phyloP scores from a whole-genome alignment of 2,113 vertebrate genomes.

The Aleadryas rufinucha region DNA sequence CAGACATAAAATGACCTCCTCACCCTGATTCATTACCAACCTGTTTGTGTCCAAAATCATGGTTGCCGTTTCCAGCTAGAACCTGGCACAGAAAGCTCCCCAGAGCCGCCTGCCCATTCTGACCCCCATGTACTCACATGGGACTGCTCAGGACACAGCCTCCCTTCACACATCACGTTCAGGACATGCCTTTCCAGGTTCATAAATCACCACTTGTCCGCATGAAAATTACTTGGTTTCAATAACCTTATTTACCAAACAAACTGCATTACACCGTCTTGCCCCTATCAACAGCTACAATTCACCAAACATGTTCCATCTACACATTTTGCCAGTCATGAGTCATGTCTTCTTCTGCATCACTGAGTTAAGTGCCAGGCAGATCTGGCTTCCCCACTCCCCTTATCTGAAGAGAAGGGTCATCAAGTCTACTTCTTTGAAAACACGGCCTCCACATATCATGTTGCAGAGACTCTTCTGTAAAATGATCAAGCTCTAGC shows the following conservation, averaged over 20 bases:
- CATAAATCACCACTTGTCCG: background rate
- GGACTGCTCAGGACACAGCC: background rate
- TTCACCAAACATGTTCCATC: background rate
- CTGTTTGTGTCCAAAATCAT: background rate
- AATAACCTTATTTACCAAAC: background rate
- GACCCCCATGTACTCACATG: background rate
- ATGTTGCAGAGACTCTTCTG: slow-evolving; percentile 18
- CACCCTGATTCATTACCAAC: background rate
- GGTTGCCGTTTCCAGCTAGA: background rate
- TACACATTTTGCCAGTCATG: background rate
- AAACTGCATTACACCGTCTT: background rate
- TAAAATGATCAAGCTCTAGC: slow-evolving; percentile 26
- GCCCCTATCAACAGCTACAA: background rate
- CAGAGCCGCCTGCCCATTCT: background rate
- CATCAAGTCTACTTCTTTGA: background rate
- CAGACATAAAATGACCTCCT: background rate
- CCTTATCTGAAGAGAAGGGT: background rate
- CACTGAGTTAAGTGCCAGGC: background rate
- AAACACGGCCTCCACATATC: background rate
- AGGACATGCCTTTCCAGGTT: background rate
- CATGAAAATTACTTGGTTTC: background rate
- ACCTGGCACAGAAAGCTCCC: background rate
- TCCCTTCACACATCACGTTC: background rate
- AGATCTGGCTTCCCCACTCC: background rate
- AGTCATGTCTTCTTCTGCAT: background rate